Base-by-base conservation (phyloP, 2,797 vertebrate species). In the Sebastes diploproa region DNA sequence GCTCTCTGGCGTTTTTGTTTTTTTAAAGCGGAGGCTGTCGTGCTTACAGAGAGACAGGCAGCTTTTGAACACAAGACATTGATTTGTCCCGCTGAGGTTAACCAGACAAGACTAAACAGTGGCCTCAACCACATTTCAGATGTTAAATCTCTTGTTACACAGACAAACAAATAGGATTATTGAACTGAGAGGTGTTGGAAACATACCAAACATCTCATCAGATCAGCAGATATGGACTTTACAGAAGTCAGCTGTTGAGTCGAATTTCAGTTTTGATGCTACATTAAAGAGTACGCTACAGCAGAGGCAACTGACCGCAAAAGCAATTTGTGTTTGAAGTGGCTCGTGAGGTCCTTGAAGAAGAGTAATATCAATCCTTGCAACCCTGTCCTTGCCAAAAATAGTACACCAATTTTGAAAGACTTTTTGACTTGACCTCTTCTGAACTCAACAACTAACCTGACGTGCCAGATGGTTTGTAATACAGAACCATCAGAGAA, bases 71-170 rank as follows among this genome's bases (percentile, higher is more conserved):
- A 62, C 52, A 72, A 83, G 74, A 81, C 86, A 73, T 59, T 22
- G 83, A 88, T 89, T 72, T 81, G 80, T 82, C 78, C 91, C 34
- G 20, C 42, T 91, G 94, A 95, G 90, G 93, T 94, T 92, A 92
- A 94, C 91, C 92, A 92, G 75, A 84, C 71, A 58, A 78, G 77
- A 88, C 81, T 68, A 80, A 84, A 87, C 84, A 84, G 52, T 13
- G 42, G 65, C 88, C 86, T 75, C 85, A 88, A 79, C 89, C 86
- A 78, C 81, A 79, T 64, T 81, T 83, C 59, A 64, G 29, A 85
- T 70, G 60, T 80, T 85, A 75, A 86, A 83, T 60, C 65, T 70
- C 56, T 65, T 78, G 30, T 81, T 77, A 65, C 29, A 71, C n/a
- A 23, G 22, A 78, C 72, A 81, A 81, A 75, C 72, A 89, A 86